phyloP scores from a whole-genome alignment of 2,113 vertebrate species.

The Drymodes brunneopygia region DNA sequence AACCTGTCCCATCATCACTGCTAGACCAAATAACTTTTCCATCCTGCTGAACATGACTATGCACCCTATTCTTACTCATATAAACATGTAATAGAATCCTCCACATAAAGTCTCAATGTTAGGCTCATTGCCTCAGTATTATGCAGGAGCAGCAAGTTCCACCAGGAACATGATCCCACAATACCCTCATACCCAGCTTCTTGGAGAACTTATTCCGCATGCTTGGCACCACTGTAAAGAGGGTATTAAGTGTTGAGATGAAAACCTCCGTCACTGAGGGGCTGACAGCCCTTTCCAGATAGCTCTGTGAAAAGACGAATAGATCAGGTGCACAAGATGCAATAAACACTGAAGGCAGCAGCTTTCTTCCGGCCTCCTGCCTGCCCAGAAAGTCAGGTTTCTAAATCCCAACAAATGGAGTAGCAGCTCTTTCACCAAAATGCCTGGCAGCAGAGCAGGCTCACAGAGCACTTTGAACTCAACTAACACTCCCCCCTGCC shows the following conservation, averaged over 20 bases:
- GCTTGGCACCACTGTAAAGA: slow-evolving; percentile 81
- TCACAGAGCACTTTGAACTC: not conserved
- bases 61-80: not conserved
- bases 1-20: not conserved
- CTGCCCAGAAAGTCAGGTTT: not conserved
- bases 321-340: not conserved
- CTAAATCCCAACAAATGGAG: not conserved
- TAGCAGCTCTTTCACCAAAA: not conserved
- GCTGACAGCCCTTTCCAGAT: slow-evolving; percentile 72
- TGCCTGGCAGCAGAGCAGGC: not conserved
- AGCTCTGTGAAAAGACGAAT: slow-evolving; percentile 72
- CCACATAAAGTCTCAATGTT: not conserved
- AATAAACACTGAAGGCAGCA: not conserved
- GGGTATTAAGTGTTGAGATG: slow-evolving; percentile 77
- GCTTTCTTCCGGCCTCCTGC: not conserved
- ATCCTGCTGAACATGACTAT: not conserved
- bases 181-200: slow-evolving; percentile 83
- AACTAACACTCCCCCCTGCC: not conserved
- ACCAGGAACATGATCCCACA: not conserved
- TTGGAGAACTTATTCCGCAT: slow-evolving; percentile 81
- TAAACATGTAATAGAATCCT: not conserved
- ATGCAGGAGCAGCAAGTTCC: not conserved
- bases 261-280: slow-evolving; percentile 81
- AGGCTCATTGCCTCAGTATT: not conserved
- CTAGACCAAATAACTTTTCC: slow-evolving; percentile 2